phyloP scores from a whole-genome alignment of 2,113 vertebrate genomes.

The Odontophorus gujanensis region DNA sequence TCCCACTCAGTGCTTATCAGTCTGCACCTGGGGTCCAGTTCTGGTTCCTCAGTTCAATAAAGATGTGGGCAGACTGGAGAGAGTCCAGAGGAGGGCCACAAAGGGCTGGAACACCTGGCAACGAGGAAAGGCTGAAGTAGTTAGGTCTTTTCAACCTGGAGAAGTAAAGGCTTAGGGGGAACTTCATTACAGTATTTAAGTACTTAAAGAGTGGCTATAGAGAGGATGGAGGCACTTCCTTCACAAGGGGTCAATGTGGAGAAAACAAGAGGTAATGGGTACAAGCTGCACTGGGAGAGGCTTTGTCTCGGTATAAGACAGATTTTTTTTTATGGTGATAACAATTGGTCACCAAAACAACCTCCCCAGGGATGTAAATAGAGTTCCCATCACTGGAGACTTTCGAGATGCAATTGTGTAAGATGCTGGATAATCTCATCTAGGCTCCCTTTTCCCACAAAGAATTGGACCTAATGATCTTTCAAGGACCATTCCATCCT shows the following conservation, averaged over 20 bases:
- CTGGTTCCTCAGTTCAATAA: not conserved
- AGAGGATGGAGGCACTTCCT: not conserved
- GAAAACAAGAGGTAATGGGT: not conserved
- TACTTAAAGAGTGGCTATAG: not conserved
- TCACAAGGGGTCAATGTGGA: not conserved
- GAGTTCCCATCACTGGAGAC: not conserved
- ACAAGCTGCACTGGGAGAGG: not conserved
- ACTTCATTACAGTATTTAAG: not conserved
- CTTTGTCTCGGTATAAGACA: not conserved
- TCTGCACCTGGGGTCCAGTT: no score
- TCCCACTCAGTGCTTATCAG: no score
- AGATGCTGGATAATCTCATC: not conserved
- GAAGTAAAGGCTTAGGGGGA: not conserved
- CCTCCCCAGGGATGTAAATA: not conserved
- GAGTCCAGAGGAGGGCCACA: not conserved
- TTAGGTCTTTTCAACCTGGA: not conserved
- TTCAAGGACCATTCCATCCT: not conserved
- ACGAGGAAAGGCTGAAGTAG: not conserved
- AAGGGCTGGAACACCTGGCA: not conserved
- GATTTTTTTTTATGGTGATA: not conserved
- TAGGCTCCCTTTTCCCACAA: not conserved
- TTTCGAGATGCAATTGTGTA: not conserved
- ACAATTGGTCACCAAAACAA: not conserved
- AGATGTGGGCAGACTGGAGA: not conserved
- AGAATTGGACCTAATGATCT: not conserved